Evolutionary conservation across 2,113 vertebrate species (phyloP), one percentile per base, ranked within the genome.

Genomic region (Rhineura floridana): DNA sequence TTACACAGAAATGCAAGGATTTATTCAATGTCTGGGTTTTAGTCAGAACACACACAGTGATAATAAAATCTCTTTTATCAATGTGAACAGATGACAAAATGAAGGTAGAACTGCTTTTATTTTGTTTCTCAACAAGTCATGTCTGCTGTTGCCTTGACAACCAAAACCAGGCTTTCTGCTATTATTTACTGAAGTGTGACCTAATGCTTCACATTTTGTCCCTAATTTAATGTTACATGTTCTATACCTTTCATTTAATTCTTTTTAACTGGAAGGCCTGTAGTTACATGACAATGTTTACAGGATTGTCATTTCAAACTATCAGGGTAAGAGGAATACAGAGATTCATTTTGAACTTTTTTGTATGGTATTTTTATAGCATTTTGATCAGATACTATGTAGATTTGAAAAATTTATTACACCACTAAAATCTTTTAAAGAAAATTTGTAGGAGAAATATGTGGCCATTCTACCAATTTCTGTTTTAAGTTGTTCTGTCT

Each of bases 111-210:
- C 0, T 1, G 23, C 48, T 36, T 67, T 73, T 75, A 76, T 78
- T 67, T 83, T 50, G 48, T 0, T 13, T 90, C 88, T 80, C 84
- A 91, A 85, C 63, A 88, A 84, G 36, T 83, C 85, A 65, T 0
- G 67, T 69, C 91, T 91, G 88, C 84, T 93, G 94, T 95, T 95
- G 92, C 93, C 93, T 87, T 93, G 93, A 80, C 94, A 90, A 94
- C 93, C 87, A 90, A 77, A 88, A 7, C 65, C 77, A 33, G 30
- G 50, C n/a, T 90, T 85, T 83, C 80, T 87, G 86, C 86, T 87
- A 76, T 87, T 87, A 42, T 73, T 93, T 85, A 30, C 87, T 85
- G 65, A 91, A 76, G 79, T 90, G 59, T 59, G 75, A 89, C 81
- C 90, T 67, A 89, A 90, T 80, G 90, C 69, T 91, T 82, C 86